Percentiles rank a stretch among this genome's conserved stretches.
These are phyloP conservation scores for Tetheella fluctuosa DNA, from an alignment of 2,888 invertebrate species.

Conservation along the genomic window DNA sequence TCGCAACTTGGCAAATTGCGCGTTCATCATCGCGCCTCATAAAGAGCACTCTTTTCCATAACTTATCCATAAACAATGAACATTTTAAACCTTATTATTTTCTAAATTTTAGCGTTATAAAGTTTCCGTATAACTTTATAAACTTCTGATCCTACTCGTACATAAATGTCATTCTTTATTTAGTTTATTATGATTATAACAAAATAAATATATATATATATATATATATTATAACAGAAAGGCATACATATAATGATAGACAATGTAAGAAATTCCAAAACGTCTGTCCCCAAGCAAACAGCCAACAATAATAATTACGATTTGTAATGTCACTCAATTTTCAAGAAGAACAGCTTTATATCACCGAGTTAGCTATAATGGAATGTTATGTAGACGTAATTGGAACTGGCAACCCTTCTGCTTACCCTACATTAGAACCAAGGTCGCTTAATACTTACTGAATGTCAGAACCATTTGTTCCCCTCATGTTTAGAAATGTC, in stretches of 20 bases:
- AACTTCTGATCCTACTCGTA: background rate
- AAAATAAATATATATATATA: background rate
- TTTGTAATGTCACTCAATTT: conserved; percentile 55
- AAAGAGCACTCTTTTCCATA: conserved; percentile 21
- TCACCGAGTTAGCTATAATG: conserved; percentile 46
- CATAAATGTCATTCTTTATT: background rate
- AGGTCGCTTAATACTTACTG: conserved; percentile 73
- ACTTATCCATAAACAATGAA: conserved; percentile 16
- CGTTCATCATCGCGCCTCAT: conserved; percentile 33
- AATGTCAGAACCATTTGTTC: conserved; percentile 80
- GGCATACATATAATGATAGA: background rate
- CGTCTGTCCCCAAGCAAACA: conserved; percentile 12
- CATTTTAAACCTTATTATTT: background rate
- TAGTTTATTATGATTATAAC: too few species aligned
- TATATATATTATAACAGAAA: too few species aligned
- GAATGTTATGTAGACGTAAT: conserved; percentile 55
- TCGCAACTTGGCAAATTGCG: conserved; percentile 44
- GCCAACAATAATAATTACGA: conserved; percentile 42
- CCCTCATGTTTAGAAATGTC: conserved; percentile 81
- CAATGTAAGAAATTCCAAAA: conserved; percentile 2
- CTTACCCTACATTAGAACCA: conserved; percentile 64
- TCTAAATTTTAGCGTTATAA: background rate
- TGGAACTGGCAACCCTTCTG: conserved; percentile 63
- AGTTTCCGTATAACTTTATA: background rate
- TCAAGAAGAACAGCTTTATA: conserved; percentile 44